phyloP scores from a whole-genome alignment of 2,888 invertebrate species.

The Lutraria lutraria region DNA sequence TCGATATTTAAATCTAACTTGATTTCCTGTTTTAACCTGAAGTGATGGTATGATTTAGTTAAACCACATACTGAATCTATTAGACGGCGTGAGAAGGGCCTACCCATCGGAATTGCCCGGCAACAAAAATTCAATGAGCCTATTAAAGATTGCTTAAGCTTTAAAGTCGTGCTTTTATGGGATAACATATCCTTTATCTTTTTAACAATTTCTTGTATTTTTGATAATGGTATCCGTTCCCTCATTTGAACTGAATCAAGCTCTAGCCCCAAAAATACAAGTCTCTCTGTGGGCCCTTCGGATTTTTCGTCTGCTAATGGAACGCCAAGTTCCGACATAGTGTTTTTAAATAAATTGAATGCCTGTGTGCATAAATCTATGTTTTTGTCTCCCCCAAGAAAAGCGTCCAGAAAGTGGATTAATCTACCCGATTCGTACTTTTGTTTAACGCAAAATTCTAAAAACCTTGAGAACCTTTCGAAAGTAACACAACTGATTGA shows the following conservation, averaged over 20 bases:
- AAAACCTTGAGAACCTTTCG: constrained; percentile 47
- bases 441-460: not conserved
- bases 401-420: constrained; percentile 33
- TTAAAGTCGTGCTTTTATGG: not conserved
- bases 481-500: constrained; percentile 54
- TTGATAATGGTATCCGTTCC: not conserved
- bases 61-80: constrained; percentile 27
- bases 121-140: constrained; percentile 30
- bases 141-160: constrained; percentile 16
- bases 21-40: constrained; percentile 37
- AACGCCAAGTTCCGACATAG: not conserved
- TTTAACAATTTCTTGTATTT: not conserved
- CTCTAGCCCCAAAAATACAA: constrained; percentile 22
- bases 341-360: not conserved
- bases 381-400: not conserved
- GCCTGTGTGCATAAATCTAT: not conserved
- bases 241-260: constrained; percentile 28
- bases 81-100: not conserved
- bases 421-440: not conserved
- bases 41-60: constrained; percentile 33
- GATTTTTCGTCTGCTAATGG: constrained; percentile 22
- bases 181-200: not conserved
- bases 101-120: not conserved
- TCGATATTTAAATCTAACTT: constrained; percentile 33
- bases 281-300: not conserved